Evolutionary conservation across 2,797 vertebrate genomes (phyloP).

Genomic region (Clamator glandarius): DNA sequence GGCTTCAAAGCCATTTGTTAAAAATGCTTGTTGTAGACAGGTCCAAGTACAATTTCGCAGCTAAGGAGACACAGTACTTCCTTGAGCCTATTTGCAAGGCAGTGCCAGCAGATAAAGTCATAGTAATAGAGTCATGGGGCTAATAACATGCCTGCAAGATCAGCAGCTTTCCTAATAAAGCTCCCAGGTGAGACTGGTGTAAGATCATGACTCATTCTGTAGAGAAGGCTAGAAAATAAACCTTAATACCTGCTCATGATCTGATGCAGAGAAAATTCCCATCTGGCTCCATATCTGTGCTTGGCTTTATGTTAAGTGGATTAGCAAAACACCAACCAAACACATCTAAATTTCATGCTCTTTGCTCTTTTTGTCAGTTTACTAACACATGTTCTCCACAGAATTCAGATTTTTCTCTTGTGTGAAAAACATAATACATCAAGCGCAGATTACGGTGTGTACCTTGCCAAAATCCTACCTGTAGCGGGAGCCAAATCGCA

Average conservation of each 20-base stretch:
- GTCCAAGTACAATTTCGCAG: background rate
- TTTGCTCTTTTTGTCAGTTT: constrained; percentile 53
- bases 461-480: constrained; percentile 34
- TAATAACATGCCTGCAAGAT: background rate
- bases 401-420: constrained; percentile 51
- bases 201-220: background rate
- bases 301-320: constrained; percentile 53
- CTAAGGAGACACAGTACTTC: background rate
- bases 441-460: background rate
- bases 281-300: constrained; percentile 30
- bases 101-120: background rate
- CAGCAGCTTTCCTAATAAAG: background rate
- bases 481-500: constrained; percentile 8
- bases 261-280: constrained; percentile 43
- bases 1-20: background rate
- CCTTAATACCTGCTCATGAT: constrained; percentile 33
- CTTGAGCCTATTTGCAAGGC: background rate
- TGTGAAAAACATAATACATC: constrained; percentile 30
- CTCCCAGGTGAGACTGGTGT: background rate
- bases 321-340: constrained; percentile 57
- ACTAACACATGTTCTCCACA: constrained; percentile 25
- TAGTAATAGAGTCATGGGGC: background rate
- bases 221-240: constrained; percentile 14
- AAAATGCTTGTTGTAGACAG: background rate
- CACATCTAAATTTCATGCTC: constrained; percentile 59